Conservation (phyloP, 2,797 vertebrate genomes). For the Phoeniculus purpureus region DNA sequence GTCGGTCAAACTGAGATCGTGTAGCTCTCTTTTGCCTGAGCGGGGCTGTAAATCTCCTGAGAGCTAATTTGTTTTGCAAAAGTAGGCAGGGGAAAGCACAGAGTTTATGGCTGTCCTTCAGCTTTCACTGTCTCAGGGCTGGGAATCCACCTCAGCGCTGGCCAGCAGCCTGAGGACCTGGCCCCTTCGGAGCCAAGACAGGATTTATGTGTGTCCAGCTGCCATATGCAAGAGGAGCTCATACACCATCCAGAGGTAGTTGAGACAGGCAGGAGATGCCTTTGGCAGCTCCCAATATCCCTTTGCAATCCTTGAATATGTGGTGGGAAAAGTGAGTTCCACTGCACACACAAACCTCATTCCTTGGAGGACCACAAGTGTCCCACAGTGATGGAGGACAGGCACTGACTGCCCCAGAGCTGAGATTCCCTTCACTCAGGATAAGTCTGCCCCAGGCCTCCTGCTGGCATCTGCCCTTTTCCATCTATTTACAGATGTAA, state of each 20-base stretch:
- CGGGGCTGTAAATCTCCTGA: background rate
- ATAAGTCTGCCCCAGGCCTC: background rate
- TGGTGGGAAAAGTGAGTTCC: background rate
- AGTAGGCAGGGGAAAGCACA: background rate
- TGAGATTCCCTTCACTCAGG: background rate
- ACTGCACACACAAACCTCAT: background rate
- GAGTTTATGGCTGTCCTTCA: background rate
- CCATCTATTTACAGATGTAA: background rate
- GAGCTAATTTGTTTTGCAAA: background rate
- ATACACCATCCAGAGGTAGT: background rate
- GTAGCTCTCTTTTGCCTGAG: background rate
- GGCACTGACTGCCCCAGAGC: background rate
- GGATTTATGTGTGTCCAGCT: background rate
- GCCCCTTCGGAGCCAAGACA: background rate
- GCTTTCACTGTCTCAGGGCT: background rate
- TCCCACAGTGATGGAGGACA: background rate
- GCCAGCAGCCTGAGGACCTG: background rate
- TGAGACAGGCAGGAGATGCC: too few relatives aligned
- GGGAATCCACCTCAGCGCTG: background rate
- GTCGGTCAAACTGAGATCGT: background rate
- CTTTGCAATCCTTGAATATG: accelerated
- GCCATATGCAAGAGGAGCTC: background rate
- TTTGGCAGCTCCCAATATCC: background rate
- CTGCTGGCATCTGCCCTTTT: background rate
- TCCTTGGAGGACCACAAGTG: background rate